Conservation (phyloP, 2,797 vertebrate species). For the Remorina albescens region DNA sequence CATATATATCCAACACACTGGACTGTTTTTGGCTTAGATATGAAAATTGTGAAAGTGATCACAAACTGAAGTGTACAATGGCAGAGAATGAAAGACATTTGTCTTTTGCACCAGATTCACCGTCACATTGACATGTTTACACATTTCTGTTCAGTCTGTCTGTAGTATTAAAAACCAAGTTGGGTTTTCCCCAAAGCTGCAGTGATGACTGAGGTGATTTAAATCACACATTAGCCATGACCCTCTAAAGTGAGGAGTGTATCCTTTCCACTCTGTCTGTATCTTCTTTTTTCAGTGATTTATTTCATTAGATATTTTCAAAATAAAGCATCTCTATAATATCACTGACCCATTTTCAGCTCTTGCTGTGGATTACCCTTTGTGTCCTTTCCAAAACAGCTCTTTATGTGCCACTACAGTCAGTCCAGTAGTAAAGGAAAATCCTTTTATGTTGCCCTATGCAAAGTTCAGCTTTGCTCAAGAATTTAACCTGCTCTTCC, state of each 20-base stretch:
- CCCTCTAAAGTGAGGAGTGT: constrained; percentile 12
- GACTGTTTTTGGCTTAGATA: constrained; percentile 44
- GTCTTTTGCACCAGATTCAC: constrained; percentile 8
- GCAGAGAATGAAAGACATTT: not conserved
- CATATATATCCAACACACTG: constrained; percentile 14
- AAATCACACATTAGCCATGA: constrained; percentile 4
- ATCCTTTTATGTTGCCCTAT: constrained; percentile 1
- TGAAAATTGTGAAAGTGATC: constrained; percentile 26
- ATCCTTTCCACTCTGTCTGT: not conserved
- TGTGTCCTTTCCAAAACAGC: not conserved
- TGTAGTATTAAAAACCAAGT: not conserved
- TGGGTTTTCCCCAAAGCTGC: not conserved
- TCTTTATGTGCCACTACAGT: constrained; percentile 7
- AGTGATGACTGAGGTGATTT: constrained; percentile 8
- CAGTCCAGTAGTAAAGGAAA: constrained; percentile 26
- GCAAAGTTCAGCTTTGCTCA: too few relatives aligned
- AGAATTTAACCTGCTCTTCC: too few relatives aligned
- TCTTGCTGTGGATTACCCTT: constrained; percentile 4
- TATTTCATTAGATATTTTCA: constrained; percentile 16
- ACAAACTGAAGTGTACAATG: constrained; percentile 2
- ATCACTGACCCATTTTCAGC: constrained; percentile 19
- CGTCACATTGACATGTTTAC: constrained; percentile 1
- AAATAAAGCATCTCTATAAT: constrained; percentile 23
- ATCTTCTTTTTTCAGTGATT: constrained; percentile 3
- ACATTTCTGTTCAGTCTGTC: not conserved